Evolutionary conservation across 2,888 invertebrate genomes (phyloP).

Genomic region (Omphaloscelis lunosa): DNA sequence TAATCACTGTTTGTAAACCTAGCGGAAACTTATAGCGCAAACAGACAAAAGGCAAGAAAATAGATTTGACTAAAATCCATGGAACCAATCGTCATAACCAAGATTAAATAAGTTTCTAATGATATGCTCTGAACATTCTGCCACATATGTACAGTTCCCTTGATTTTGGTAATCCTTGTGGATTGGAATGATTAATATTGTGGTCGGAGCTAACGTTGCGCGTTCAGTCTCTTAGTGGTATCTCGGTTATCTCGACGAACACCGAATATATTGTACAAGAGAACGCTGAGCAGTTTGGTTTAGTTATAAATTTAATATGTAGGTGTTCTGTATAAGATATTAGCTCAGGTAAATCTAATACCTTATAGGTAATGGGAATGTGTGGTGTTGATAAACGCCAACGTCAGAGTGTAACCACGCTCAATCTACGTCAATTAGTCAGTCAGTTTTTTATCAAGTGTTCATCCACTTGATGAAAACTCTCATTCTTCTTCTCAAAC

Average conservation of each 20-base stretch:
- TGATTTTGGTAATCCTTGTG: slow-evolving; percentile 26
- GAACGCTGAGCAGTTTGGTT: slow-evolving; percentile 5
- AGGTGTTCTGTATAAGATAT: slow-evolving; percentile 5
- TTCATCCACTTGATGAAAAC: no score
- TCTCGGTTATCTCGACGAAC: slow-evolving; percentile 17
- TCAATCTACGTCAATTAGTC: no score
- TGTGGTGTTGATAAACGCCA: no score
- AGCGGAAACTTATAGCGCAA: no score
- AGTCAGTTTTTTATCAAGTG: no score
- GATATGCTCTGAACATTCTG: background rate
- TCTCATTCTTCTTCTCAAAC: no score
- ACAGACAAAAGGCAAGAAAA: background rate
- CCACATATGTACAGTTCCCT: slow-evolving; percentile 5
- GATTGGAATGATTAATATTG: slow-evolving; percentile 32
- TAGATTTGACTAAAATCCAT: background rate
- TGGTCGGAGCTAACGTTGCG: slow-evolving; percentile 19
- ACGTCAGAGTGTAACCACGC: no score
- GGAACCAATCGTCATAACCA: background rate
- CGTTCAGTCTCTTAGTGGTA: slow-evolving; percentile 15
- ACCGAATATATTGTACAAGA: slow-evolving; percentile 10
- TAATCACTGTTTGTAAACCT: background rate
- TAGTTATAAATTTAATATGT: slow-evolving; percentile 14
- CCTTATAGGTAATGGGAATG: no score
- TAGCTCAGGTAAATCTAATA: background rate
- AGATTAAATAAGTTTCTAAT: background rate